Base-by-base conservation (phyloP, 1,140 invertebrate species). In the Procambarus clarkii region DNA sequence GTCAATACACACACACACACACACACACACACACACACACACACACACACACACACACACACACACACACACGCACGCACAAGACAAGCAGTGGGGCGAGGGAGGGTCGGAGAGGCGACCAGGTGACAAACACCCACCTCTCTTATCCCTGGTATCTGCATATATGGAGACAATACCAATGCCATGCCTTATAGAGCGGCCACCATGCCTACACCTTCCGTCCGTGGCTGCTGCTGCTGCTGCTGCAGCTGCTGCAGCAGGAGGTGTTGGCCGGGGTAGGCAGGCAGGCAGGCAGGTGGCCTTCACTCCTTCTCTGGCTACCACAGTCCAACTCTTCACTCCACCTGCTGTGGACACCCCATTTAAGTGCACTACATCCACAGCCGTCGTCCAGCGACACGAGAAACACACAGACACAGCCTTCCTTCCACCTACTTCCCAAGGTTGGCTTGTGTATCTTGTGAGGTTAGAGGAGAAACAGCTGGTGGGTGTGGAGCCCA, bases 161-260 rank as follows among this genome's bases (percentile, higher is more conserved):
- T 80, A 80, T 82, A 82, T 64, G 80, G 80, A 48, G 79, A 48
- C 46, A 80, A 80, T 80, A 80, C 46, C 46, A 50, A 24, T 11
- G 9, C 21, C 34, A 44, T 82, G 50, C 80, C 50, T 82, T 82
- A 82, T 60, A 60, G 21, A 82, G 50, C 50, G 18, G 54, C 64
- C 69, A 46, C 45, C 58, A 50, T 58, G 2, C 58, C 58, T 71
- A 21, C 11, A 21, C 58, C 82, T 24, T 21, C 58, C 54, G n/a
- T 44, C 58, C 54, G 18, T 45, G 15, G 11, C 82, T 45, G 15
- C 82, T 13, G 64, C 58, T 46, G 15, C 54, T 69, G 34, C 18
- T 54, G 50, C 50, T 54, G 50, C 50, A 54, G 50, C 50, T 54
- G 50, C 50, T 54, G 50, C 50, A 9, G 50, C 50, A 9, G 50